Conservation (phyloP, 2,113 vertebrate genomes). For the Hystrix brachyura region DNA sequence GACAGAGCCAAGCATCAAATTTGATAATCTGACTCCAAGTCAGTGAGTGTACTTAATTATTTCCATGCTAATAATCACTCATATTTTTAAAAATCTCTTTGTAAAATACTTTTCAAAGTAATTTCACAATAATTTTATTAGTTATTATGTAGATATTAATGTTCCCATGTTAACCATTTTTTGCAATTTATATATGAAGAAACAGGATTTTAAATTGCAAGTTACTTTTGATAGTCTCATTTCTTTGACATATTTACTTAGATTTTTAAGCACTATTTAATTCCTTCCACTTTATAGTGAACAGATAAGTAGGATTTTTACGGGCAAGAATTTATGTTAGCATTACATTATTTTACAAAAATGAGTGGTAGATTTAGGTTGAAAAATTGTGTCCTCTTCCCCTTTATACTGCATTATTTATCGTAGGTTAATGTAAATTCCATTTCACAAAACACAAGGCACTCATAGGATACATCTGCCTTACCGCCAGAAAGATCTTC, state of each 20-base stretch:
- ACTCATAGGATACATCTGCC: neutral
- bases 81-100: neutral
- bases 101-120: neutral
- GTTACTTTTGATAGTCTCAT: neutral
- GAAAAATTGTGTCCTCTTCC: neutral
- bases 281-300: neutral
- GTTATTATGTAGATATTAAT: neutral
- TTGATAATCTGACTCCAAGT: neutral
- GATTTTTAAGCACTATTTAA: neutral
- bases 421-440: neutral
- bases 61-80: neutral
- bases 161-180: neutral
- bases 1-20: neutral
- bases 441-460: neutral
- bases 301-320: neutral
- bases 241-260: constrained; percentile 22
- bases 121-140: neutral
- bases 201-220: neutral
- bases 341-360: neutral
- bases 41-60: neutral
- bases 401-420: neutral
- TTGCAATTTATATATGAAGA: neutral
- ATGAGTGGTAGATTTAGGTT: neutral
- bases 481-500: neutral
- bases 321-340: neutral